These are phyloP conservation scores for Burhinus oedicnemus DNA, from an alignment of 2,113 vertebrate species.

Conservation along the genomic window DNA sequence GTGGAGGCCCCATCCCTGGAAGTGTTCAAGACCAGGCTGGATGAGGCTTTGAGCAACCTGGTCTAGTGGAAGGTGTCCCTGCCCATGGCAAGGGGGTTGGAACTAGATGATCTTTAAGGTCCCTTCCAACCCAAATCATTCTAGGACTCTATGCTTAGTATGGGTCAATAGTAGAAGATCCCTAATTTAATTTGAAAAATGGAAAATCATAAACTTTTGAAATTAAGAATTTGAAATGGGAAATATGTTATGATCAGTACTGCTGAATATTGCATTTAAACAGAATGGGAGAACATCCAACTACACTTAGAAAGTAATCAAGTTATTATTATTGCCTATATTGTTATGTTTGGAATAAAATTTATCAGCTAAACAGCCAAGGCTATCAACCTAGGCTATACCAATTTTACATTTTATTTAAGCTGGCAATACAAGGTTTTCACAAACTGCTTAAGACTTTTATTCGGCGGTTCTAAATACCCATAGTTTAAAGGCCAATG, in stretches of 20 bases:
- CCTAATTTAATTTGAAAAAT: not conserved
- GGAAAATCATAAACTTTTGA: not conserved
- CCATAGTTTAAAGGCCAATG: constrained; percentile 1
- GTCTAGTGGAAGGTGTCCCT: not conserved
- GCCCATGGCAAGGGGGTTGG: not conserved
- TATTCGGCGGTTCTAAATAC: constrained; percentile 12
- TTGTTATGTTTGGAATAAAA: not conserved
- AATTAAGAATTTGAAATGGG: not conserved
- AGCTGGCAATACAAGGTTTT: constrained; percentile 6
- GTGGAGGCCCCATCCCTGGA: not conserved
- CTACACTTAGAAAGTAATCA: not conserved
- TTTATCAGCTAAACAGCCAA: not conserved
- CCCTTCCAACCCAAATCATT: not conserved
- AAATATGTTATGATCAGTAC: not conserved
- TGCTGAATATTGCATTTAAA: not conserved
- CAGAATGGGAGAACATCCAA: not conserved
- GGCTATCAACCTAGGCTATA: not conserved
- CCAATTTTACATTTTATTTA: not conserved
- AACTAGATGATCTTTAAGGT: not conserved
- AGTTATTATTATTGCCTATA: not conserved
- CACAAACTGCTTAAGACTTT: not conserved
- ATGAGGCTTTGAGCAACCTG: not conserved
- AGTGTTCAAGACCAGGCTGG: not conserved
- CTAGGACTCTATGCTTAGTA: not conserved
- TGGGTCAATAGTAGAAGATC: not conserved